phyloP scores from a whole-genome alignment of 1,140 invertebrate genomes.

The Neodiprion fabricii region DNA sequence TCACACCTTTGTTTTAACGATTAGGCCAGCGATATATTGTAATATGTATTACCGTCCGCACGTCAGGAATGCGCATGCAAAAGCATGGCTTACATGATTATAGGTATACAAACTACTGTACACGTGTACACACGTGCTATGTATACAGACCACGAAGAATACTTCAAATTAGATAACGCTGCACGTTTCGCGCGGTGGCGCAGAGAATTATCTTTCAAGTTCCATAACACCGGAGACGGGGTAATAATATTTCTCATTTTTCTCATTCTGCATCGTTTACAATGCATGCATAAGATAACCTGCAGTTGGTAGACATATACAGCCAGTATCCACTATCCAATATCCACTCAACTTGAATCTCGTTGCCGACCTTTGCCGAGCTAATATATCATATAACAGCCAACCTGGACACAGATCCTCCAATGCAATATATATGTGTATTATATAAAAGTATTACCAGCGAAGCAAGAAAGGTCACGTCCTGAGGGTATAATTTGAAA shows the following conservation, averaged over 20 bases:
- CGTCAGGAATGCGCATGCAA: neutral
- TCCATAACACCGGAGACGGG: neutral
- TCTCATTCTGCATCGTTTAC: neutral
- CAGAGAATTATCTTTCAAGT: constrained; percentile 3
- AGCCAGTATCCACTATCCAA: neutral
- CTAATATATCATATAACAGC: constrained; percentile 5
- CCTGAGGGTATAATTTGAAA: neutral
- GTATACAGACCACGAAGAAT: neutral
- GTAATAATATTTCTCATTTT: constrained; percentile 1
- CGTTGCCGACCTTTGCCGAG: neutral
- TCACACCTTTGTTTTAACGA: constrained; percentile 2
- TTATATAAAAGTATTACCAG: neutral
- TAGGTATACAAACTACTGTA: neutral
- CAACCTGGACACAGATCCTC: neutral
- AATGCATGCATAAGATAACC: too few relatives aligned
- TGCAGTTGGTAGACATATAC: too few relatives aligned
- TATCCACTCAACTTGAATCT: constrained; percentile 3
- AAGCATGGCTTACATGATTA: neutral
- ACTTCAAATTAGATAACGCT: neutral
- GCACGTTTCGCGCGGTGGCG: neutral
- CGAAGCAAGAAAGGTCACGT: neutral
- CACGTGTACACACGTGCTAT: neutral
- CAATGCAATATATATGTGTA: neutral
- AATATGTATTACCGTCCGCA: neutral
- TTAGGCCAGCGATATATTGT: neutral